Base-by-base conservation (phyloP, 1,140 invertebrate genomes). In the Rhagoletis pomonella region DNA sequence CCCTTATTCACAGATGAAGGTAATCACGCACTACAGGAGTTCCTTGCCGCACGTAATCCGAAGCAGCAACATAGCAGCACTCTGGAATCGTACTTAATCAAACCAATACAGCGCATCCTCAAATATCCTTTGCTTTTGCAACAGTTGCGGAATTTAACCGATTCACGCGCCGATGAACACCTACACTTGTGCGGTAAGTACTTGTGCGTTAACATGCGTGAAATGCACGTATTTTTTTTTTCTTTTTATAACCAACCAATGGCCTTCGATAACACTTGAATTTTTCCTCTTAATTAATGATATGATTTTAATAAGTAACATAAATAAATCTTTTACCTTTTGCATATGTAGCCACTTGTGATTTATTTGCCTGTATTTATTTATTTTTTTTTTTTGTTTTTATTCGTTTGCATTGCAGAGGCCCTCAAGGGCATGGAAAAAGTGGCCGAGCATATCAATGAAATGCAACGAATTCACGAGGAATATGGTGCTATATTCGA, bases 391-490 rank as follows among this genome's bases (percentile, higher is more conserved):
- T 69, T 81, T 5, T 14, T n/a, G n/a, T n/a, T n/a, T n/a, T n/a
- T n/a, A n/a, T n/a, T n/a, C n/a, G n/a, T n/a, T 19, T 81, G n/a
- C 42, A 39, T 0, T 65, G 39, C 95, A 98, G 97, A 98, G 95
- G 97, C 97, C 87, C 94, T 98, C 47, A 97, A 97, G 92, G 97
- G 97, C 88, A 99, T 99, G 98, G 98, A 99, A 93, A 98, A 99
- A 93, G 98, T 99, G 86, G 99, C 98, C n/a, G 98, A 99, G 94
- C 99, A 99, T 93, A 99, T 99, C 90, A 99, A 99, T 94, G 98
- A 99, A 94, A 99, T 99, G 98, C 98, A 99, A 95, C 96, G 98
- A 94, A 99, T 99, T 91, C 98, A 99, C 93, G 98, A 99, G 94
- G 98, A 99, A 94, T 99, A 99, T 93, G 98, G 98, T 88, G 97